Evolutionary conservation across 2,113 vertebrate species (phyloP), one percentile per base, ranked within the genome.

Genomic region (Dasyprocta punctata): DNA sequence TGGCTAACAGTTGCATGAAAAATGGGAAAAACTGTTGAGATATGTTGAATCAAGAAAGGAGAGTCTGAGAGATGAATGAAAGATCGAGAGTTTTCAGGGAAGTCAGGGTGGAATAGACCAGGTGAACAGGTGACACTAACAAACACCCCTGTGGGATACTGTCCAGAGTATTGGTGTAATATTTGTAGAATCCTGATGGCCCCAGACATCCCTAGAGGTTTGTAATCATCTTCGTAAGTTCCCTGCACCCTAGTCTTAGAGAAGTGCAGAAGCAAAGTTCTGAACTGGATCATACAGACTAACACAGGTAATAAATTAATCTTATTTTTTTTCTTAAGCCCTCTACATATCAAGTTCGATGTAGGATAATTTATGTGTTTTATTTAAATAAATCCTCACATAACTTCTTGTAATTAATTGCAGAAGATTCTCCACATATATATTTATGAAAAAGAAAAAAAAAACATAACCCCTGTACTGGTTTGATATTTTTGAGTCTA

Each of bases 221-320:
- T 75, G 77, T 22, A 81, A 38, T 12, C 38, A 12, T 75, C 86
- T 90, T 75, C 6, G 89, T 96, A 97, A 89, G 16, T 58, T 30
- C 19, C 33, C 71, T 63, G 22, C 28, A 77, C 47, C 16, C 26
- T 94, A 38, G 36, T 63, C 13, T 94, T n/a, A 83, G 7, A 22
- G 41, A 82, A 86, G 28, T n/a, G 67, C 38, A 85, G 41, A 87
- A 73, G n/a, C 19, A 56, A 60, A 69, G 84, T 88, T 77, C 82
- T 88, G 63, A 93, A 71, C 71, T 69, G 49, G 33, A 94, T 19
- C 49, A 61, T 13, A 61, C 26, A 28, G 60, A 61, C 8, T 61
- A 61, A 94, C 41, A 90, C 26, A 86, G 19, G 67, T 94, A 65
- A 92, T 33, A 92, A 44, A 81, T 7, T 63, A 24, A 41, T 75